Evolutionary conservation across 2,113 vertebrate genomes (phyloP).

Genomic region (Diadophis punctatus): DNA sequence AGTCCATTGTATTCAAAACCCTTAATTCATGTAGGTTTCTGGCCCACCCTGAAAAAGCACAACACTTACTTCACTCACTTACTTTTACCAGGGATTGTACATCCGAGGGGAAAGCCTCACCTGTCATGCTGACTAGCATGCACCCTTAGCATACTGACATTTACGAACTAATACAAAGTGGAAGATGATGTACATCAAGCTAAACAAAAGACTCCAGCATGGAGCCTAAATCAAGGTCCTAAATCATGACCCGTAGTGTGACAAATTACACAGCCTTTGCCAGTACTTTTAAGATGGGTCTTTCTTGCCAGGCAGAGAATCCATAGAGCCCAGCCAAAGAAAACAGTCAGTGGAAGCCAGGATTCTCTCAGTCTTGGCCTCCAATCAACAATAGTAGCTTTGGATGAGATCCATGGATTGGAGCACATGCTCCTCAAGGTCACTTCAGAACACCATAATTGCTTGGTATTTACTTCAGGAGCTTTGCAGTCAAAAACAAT

Average conservation of each 20-base stretch:
- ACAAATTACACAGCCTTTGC: slow-evolving; percentile 67
- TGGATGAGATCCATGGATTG: slow-evolving; percentile 65
- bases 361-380: slow-evolving; percentile 70
- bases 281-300: slow-evolving; percentile 71
- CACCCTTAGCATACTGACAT: slow-evolving; percentile 27
- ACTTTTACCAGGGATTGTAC: slow-evolving; percentile 7
- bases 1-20: slow-evolving; percentile 37
- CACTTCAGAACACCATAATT: slow-evolving; percentile 64
- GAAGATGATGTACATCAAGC: slow-evolving; percentile 66
- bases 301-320: slow-evolving; percentile 76
- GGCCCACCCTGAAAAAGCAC: not conserved
- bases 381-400: slow-evolving; percentile 67
- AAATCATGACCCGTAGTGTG: slow-evolving; percentile 77
- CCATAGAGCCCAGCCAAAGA: slow-evolving; percentile 78
- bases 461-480: slow-evolving; percentile 58
- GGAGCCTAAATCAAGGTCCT: slow-evolving; percentile 74
- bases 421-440: slow-evolving; percentile 66
- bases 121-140: not conserved
- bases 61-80: slow-evolving; percentile 19
- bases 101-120: slow-evolving; percentile 33
- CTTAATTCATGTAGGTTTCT: slow-evolving; percentile 16
- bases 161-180: slow-evolving; percentile 47
- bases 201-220: slow-evolving; percentile 72
- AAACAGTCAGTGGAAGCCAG: slow-evolving; percentile 76
- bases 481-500: slow-evolving; percentile 48